A percentile compares a stretch with the other conserved stretches of the same genome.
These are phyloP conservation scores for Lipophrys pholis DNA, from an alignment of 2,113 vertebrate genomes.

Conservation along the genomic window DNA sequence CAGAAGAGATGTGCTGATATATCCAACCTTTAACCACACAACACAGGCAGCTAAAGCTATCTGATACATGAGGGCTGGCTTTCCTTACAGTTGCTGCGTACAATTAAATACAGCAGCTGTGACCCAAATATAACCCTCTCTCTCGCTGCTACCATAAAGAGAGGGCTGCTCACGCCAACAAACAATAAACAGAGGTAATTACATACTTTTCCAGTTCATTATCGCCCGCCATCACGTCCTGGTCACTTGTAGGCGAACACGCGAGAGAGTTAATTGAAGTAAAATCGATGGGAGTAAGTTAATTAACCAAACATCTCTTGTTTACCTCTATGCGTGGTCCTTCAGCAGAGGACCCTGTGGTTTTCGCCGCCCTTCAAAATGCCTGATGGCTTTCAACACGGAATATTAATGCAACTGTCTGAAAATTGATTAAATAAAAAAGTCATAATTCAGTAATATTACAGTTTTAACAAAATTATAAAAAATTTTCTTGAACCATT, in stretches of 20 bases:
- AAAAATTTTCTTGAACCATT: too few relatives aligned
- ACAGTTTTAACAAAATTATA: too few relatives aligned
- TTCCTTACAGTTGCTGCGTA: slow-evolving; percentile 4
- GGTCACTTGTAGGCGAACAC: not conserved
- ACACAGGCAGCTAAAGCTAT: not conserved
- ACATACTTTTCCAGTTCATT: slow-evolving; percentile 80
- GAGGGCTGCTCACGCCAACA: not conserved
- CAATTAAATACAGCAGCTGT: slow-evolving; percentile 7
- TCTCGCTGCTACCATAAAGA: too few relatives aligned
- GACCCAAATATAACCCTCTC: not conserved
- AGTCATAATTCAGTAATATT: too few relatives aligned
- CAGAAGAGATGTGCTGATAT: slow-evolving; percentile 21
- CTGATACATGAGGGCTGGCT: not conserved
- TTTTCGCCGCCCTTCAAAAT: slow-evolving; percentile 10
- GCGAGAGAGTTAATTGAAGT: not conserved
- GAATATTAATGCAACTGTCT: too few relatives aligned
- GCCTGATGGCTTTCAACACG: slow-evolving; percentile 31
- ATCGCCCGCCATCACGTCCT: slow-evolving; percentile 69
- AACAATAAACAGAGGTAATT: not conserved
- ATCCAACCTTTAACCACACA: slow-evolving; percentile 43
- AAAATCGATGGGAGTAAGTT: not conserved
- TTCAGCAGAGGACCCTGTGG: slow-evolving; percentile 48
- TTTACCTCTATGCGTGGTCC: slow-evolving; percentile 68
- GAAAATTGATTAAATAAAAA: too few relatives aligned
- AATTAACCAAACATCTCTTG: slow-evolving; percentile 32